Base-by-base conservation (phyloP, 2,113 vertebrate species). In the Sapajus apella region DNA sequence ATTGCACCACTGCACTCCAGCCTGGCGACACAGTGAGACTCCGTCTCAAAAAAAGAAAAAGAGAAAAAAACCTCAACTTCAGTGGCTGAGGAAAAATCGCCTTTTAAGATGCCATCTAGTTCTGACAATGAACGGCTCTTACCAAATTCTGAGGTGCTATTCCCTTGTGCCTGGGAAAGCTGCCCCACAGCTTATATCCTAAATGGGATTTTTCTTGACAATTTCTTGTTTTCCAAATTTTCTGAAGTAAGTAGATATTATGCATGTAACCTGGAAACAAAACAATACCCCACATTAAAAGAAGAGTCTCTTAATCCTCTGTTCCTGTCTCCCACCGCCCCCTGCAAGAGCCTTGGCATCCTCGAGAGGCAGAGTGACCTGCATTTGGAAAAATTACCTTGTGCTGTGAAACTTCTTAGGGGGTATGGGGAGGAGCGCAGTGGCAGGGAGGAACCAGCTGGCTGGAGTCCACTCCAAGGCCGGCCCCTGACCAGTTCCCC, bases 351-450 rank as follows among this genome's bases (percentile, higher is more conserved):
- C n/a, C 17, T 81, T 30, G 40, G 66, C 20, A 4, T 64, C 40
- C 90, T 50, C 5, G 37, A 58, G 86, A 61, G 13, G 47, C 21
- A 45, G 45, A 16, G 18, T 30, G 40, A 61, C 43, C 35, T 25
- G 84, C 82, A 13, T 43, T 58, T 95, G 85, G 50, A 55, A 64
- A 83, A 73, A 13, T 47, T 16, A 30, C 20, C 27, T 75, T 6
- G 43, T n/a, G 32, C 17, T 45, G 20, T 35, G 52, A 72, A 85
- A 18, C 8, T 61, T 11, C 75, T 21, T 27, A 12, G 2, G 6
- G 23, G 35, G 3, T 0, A 2, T 12, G 11, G 27, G 37, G 50
- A n/a, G 45, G 32, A 23, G 32, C 18, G 0, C 7, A 6, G 27
- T 0, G 3, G 1, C 27, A 8, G 27, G 50, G 58, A 37, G 23